Evolutionary conservation across 1,140 invertebrate species (phyloP).

Genomic region (Lordiphosa stackelbergi): DNA sequence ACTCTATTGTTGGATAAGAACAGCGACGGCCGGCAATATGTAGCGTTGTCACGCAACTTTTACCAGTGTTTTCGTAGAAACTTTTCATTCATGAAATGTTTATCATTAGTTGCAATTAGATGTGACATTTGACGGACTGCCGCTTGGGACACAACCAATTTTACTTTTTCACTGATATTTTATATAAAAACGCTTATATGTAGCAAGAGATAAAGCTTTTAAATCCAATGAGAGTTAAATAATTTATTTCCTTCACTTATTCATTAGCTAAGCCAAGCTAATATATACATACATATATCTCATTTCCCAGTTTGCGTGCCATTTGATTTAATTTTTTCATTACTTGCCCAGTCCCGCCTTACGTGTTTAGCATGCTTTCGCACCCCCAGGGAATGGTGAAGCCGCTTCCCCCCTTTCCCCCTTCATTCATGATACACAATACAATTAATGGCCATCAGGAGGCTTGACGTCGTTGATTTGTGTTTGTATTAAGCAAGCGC

Average conservation of each 20-base stretch:
- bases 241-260: conserved; percentile 24
- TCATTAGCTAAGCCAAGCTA: conserved; percentile 23
- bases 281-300: background rate
- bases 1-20: too few species aligned
- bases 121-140: conserved; percentile 36
- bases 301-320: conserved; percentile 48
- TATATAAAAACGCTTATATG: too few species aligned
- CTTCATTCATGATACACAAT: conserved; percentile 25
- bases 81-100: conserved; percentile 52
- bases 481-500: conserved; percentile 51
- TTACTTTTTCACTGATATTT: too few species aligned
- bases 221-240: conserved; percentile 6
- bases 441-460: conserved; percentile 59
- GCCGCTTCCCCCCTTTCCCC: conserved; percentile 6
- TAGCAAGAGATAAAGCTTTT: too few species aligned
- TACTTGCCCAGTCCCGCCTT: conserved; percentile 30
- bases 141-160: background rate
- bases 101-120: conserved; percentile 45
- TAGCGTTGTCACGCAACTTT: conserved; percentile 51
- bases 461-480: conserved; percentile 45
- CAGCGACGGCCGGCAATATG: conserved; percentile 11
- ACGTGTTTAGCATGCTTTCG: conserved; percentile 52
- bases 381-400: conserved; percentile 13
- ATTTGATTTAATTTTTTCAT: conserved; percentile 68
- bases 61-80: conserved; percentile 24